Evolutionary conservation across 2,888 invertebrate species (phyloP), one percentile per base, ranked within the genome.

Genomic region (Acleris literana): DNA sequence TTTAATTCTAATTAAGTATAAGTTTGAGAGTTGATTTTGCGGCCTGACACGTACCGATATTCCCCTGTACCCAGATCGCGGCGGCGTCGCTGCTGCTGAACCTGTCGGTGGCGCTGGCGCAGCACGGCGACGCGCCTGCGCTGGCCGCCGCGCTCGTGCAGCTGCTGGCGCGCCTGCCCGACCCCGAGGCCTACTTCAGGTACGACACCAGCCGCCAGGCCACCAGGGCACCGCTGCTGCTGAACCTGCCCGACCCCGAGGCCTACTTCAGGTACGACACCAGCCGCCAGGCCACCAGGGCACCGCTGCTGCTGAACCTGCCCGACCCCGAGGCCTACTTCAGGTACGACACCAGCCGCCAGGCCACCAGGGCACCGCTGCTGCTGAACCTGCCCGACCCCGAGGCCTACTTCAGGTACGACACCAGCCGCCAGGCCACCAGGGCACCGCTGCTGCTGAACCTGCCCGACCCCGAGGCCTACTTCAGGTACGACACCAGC

Each of bases 11-110:
- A n/a, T n/a, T n/a, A n/a, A n/a, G n/a, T n/a, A n/a, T n/a, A n/a
- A n/a, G n/a, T n/a, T n/a, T n/a, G n/a, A n/a, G n/a, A n/a, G n/a
- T n/a, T n/a, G n/a, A n/a, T n/a, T n/a, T n/a, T n/a, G n/a, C n/a
- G n/a, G n/a, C n/a, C n/a, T n/a, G n/a, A n/a, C n/a, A n/a, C n/a
- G n/a, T n/a, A n/a, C n/a, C n/a, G n/a, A n/a, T n/a, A n/a, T n/a
- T n/a, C n/a, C n/a, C n/a, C n/a, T n/a, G n/a, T n/a, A n/a, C n/a
- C n/a, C n/a, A n/a, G n/a, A n/a, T n/a, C n/a, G n/a, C n/a, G 3
- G 91, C 96, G 48, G 88, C 95, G 0, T 96, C 97, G 0, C 87
- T 96, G 43, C 81, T 97, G 4, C 84, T 97, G 68, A 97, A 97
- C 84, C 86, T 96, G 72, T 94, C 95, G 0, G 94, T 97, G 9